Evolutionary conservation across 2,113 vertebrate genomes (phyloP).

Genomic region (Polypterus bichir): DNA sequence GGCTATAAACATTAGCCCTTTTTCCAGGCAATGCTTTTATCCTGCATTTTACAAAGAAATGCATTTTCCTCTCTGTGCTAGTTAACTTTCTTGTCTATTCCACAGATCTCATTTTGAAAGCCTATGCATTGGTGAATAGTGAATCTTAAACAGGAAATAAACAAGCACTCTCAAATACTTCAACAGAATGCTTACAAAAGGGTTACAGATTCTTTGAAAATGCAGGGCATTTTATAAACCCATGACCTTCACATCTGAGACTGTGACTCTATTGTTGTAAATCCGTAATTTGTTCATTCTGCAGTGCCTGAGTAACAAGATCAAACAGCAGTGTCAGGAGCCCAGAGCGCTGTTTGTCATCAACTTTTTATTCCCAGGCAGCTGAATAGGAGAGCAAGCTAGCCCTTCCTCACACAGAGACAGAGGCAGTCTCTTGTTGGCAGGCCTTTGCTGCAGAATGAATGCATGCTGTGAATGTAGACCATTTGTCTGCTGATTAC

Average conservation of each 20-base stretch:
- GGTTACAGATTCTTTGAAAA: conserved; percentile 8
- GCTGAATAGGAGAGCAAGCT: conserved; percentile 35
- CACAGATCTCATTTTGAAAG: conserved; percentile 6
- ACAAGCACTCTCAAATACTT: conserved; percentile 3
- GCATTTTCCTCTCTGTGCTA: too few relatives aligned
- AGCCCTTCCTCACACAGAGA: conserved; percentile 42
- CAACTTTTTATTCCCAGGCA: conserved; percentile 39
- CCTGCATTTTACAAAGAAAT: too few relatives aligned
- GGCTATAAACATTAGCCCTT: too few relatives aligned
- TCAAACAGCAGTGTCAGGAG: conserved; percentile 51
- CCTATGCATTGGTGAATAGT: neutral
- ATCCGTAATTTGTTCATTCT: conserved; percentile 54
- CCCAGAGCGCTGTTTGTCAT: conserved; percentile 54
- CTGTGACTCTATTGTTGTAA: conserved; percentile 19
- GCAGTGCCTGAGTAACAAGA: conserved; percentile 42
- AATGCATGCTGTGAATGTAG: conserved; percentile 37
- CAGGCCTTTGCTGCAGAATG: conserved; percentile 45
- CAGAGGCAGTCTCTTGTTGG: conserved; percentile 34
- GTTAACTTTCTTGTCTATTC: conserved; percentile 14
- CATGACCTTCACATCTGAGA: conserved; percentile 13
- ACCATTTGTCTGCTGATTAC: conserved; percentile 50
- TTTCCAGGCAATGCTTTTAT: too few relatives aligned
- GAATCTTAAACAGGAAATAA: conserved; percentile 2
- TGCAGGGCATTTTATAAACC: conserved; percentile 11
- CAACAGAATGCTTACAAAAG: conserved; percentile 5